Evolutionary conservation across 2,113 vertebrate genomes (phyloP).

Genomic region (Centrocercus urophasianus): DNA sequence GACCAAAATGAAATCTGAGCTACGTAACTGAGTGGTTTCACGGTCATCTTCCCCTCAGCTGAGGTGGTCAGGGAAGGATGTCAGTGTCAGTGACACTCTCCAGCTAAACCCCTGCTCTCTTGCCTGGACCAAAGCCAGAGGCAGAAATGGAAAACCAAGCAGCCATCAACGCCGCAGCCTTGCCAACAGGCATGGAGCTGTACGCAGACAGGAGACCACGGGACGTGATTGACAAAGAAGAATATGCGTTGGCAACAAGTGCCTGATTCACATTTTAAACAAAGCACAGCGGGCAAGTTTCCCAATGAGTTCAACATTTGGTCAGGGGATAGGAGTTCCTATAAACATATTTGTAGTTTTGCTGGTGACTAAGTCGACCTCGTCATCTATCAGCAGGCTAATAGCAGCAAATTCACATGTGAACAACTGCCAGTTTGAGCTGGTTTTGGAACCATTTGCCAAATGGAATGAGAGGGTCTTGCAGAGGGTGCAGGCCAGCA

Average conservation of each 20-base stretch:
- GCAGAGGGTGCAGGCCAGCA: not conserved
- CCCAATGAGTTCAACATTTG: not conserved
- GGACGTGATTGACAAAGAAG: not conserved
- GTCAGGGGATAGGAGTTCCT: not conserved
- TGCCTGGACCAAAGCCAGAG: not conserved
- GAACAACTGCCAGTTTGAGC: not conserved
- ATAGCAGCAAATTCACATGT: not conserved
- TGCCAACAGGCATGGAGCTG: not conserved
- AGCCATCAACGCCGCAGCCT: not conserved
- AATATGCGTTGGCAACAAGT: rapidly evolving
- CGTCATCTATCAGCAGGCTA: not conserved
- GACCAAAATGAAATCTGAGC: not conserved
- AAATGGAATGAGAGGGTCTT: not conserved
- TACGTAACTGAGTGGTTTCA: not conserved
- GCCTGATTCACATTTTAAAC: not conserved
- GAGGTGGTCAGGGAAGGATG: not conserved
- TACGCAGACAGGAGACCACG: not conserved
- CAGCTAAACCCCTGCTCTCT: not conserved
- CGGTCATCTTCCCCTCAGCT: rapidly evolving
- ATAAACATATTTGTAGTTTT: not conserved
- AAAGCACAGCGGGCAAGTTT: not conserved
- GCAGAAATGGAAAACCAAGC: not conserved
- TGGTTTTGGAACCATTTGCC: not conserved
- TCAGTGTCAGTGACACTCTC: not conserved
- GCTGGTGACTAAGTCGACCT: not conserved